These are phyloP conservation scores for Anarsia innoxiella DNA, from an alignment of 2,888 invertebrate species.

Conservation along the genomic window DNA sequence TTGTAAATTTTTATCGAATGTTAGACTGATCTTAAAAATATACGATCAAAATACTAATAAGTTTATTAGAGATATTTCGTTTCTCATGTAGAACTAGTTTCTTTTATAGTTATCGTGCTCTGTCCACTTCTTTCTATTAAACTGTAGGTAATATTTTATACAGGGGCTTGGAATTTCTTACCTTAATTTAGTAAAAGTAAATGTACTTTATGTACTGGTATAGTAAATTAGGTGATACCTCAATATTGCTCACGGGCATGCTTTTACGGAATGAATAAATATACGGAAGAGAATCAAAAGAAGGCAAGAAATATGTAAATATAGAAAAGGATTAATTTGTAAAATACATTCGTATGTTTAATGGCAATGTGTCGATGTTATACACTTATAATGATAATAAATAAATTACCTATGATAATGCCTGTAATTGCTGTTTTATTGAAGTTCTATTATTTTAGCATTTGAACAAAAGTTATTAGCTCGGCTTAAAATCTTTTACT, in stretches of 20 bases:
- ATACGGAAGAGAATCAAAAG: conserved; percentile 36
- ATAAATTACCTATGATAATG: conserved; percentile 52
- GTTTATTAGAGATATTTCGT: conserved; percentile 52
- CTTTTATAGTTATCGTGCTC: conserved; percentile 43
- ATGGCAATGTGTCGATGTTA: conserved; percentile 72
- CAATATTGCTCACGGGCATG: conserved; percentile 44
- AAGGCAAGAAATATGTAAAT: conserved; percentile 59
- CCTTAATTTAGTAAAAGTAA: conserved; percentile 30
- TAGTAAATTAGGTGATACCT: conserved; percentile 31
- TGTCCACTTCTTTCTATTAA: conserved; percentile 58
- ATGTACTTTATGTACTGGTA: conserved; percentile 28
- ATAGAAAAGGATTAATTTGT: conserved; percentile 60
- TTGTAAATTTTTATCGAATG: conserved; percentile 70
- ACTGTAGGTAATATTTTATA: conserved; percentile 51
- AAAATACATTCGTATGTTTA: conserved; percentile 56
- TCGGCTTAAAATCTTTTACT: no score
- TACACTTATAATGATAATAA: conserved; percentile 58
- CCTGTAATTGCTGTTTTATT: conserved; percentile 28
- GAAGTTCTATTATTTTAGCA: no score
- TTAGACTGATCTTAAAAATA: conserved; percentile 73
- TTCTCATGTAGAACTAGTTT: conserved; percentile 38
- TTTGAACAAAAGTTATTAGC: no score
- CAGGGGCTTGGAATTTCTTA: conserved; percentile 46
- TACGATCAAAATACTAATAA: conserved; percentile 58
- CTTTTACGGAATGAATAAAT: conserved; percentile 24